Base-by-base conservation (phyloP, 2,797 vertebrate species). In the Loriculus beryllinus region DNA sequence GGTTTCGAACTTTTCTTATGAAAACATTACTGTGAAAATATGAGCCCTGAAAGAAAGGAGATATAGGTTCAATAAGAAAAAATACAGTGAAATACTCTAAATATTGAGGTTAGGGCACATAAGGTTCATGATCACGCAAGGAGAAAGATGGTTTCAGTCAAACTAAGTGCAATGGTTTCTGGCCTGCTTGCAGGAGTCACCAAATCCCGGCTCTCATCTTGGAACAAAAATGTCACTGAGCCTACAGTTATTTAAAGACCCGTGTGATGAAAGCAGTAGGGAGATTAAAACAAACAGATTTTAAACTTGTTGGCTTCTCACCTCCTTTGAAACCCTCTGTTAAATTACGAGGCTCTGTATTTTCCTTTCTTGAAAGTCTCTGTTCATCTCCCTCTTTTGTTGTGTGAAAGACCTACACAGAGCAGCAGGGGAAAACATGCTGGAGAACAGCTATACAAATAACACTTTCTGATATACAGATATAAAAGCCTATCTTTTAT, bases 381-480 rank as follows among this genome's bases (percentile, higher is more conserved):
- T 67, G 45, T 79, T 86, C 74, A 82, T n/a, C 4, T 94, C 56
- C 33, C 9, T 79, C 92, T 91, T 92, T 77, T 91, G 64, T 92
- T 75, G 48, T 71, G 67, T 54, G 68, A 90, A 90, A 77, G 83
- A 85, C 68, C 64, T 39, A 56, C 59, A 49, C 54, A 74, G 59
- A 84, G 69, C 6, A 3, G 81, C 52, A 80, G 54, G 39, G 70
- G 63, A 88, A 94, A 93, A 65, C 40, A 75, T 0, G 0, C 15
- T 71, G 94, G 90, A 93, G 87, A 90, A 84, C 9, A 2, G 51
- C 80, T 82, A 80, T 47, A 93, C 88, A 95, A 90, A 94, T 80
- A 72, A 90, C 21, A 13, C 33, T 86, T 84, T 93, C 90, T 88
- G 77, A 95, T 80, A 60, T 26, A 40, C 78, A 92, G 57, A 82